Evolutionary conservation across 2,113 vertebrate genomes (phyloP).

Genomic region (Clarias macrocephalus): DNA sequence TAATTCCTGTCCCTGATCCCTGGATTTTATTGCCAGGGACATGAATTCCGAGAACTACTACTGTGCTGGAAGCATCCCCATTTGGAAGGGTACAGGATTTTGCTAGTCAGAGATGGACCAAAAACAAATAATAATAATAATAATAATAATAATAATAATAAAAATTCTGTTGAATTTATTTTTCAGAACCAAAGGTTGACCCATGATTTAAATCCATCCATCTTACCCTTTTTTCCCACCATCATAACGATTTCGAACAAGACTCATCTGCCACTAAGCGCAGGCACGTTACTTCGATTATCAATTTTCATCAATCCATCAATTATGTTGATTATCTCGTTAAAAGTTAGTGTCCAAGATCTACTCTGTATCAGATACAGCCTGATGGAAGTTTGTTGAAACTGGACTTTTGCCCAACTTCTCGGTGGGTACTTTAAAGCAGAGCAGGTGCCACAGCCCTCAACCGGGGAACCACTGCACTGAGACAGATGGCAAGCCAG

Average conservation of each 20-base stretch:
- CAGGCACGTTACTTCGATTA: neutral
- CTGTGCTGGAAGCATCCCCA: neutral
- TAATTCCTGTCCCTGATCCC: neutral
- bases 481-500: conserved; percentile 1
- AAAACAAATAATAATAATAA: too few relatives aligned
- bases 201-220: neutral
- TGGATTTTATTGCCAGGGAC: neutral
- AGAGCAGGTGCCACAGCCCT: conserved; percentile 9
- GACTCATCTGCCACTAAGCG: neutral
- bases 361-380: too few relatives aligned
- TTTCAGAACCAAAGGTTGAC: too few relatives aligned
- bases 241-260: neutral
- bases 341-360: neutral
- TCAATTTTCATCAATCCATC: neutral
- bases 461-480: neutral
- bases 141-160: too few relatives aligned
- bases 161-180: too few relatives aligned
- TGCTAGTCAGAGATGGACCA: neutral
- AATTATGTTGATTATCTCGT: neutral
- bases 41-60: neutral
- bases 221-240: neutral
- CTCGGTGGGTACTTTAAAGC: too few relatives aligned
- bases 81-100: too few relatives aligned
- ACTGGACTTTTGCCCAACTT: conserved; percentile 4
- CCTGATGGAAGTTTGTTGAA: conserved; percentile 2